Evolutionary conservation across 92 coral and sea anemone genomes (phyloP).

Genomic region (Galaxea fascicularis): DNA sequence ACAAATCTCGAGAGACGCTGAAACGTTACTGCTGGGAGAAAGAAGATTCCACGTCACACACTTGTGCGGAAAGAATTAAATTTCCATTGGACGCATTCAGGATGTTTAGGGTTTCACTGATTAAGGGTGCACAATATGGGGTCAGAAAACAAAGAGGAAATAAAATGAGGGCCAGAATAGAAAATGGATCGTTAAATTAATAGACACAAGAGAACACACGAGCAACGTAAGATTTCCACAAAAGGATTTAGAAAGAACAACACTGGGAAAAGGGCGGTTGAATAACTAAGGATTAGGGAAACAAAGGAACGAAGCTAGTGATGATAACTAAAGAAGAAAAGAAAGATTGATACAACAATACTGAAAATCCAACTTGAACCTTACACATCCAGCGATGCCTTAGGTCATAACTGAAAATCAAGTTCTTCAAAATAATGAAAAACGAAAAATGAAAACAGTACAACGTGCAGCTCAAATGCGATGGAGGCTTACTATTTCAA

Average conservation of each 20-base stretch:
- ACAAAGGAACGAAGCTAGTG: neutral
- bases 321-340: neutral
- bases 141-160: conserved; percentile 12
- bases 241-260: conserved; percentile 29
- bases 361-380: neutral
- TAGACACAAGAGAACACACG: conserved; percentile 27
- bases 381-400: neutral
- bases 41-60: neutral
- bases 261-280: conserved; percentile 18
- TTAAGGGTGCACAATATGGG: conserved; percentile 23
- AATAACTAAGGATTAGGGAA: conserved; percentile 19
- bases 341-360: neutral
- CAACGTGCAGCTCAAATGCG: no score
- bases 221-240: conserved; percentile 25
- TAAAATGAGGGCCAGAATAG: conserved; percentile 19
- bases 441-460: no score
- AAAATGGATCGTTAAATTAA: conserved; percentile 42
- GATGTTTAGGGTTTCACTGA: conserved; percentile 35
- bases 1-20: neutral
- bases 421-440: neutral
- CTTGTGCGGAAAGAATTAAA: neutral
- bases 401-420: neutral
- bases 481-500: neutral
- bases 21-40: neutral
- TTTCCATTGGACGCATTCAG: neutral